Percentiles rank a stretch among this genome's conserved stretches.
phyloP scores from a whole-genome alignment of 2,113 vertebrate species.

The Mesitornis unicolor region DNA sequence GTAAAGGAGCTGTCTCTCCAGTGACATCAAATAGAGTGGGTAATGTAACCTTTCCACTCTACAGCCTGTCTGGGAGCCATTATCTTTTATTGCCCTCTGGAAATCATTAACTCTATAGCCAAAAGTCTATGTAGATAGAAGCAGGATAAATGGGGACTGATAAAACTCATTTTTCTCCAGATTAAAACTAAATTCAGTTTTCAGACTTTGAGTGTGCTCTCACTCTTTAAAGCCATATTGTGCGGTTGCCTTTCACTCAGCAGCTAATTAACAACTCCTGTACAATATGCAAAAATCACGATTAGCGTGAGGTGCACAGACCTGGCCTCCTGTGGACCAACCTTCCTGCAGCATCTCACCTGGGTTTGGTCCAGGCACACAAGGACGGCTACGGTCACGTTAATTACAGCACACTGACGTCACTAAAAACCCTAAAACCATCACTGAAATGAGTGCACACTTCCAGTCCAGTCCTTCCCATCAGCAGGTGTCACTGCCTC shows the following conservation, averaged over 20 bases:
- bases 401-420: neutral
- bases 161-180: neutral
- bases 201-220: neutral
- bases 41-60: neutral
- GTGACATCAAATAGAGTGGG: neutral
- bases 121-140: neutral
- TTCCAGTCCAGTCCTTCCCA: neutral
- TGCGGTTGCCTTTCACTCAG: too few species aligned
- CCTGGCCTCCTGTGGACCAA: accelerated
- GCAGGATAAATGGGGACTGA: neutral
- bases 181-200: neutral
- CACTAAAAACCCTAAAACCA: neutral
- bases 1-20: too few species aligned
- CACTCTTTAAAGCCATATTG: neutral
- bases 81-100: neutral
- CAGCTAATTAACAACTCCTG: neutral
- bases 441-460: too few species aligned
- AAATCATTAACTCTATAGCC: neutral
- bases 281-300: neutral
- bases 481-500: neutral
- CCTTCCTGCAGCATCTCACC: neutral
- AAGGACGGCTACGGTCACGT: neutral
- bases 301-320: neutral
- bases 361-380: accelerated
- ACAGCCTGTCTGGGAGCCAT: neutral